Base-by-base conservation (phyloP, 2,113 vertebrate genomes). In the Pituophis catenifer region DNA sequence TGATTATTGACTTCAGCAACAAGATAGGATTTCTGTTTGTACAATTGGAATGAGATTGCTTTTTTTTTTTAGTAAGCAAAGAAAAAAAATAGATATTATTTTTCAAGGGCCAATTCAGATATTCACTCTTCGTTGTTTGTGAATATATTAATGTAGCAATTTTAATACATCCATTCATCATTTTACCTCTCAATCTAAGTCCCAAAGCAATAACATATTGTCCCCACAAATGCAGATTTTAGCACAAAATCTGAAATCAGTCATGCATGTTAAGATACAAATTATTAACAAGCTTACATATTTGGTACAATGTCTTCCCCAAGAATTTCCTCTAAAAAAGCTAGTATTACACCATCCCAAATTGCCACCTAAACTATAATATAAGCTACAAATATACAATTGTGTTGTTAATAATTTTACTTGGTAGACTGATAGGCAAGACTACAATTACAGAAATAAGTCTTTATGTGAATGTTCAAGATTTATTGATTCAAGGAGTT, bases 1-100 rank as follows among this genome's bases (percentile, higher is more conserved):
- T 93, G 38, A 91, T 86, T 59, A 19, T 44, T 91, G 21, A 70
- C 44, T 96, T 95, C 90, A 81, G 90, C 89, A 94, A 53, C 93
- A 8, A 24, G 88, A 86, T 1, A 93, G 94, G 95, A 90, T 0
- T 1, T 15, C 57, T 70, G 33, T 15, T 55, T 91, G 50, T 23
- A 54, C 12, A 52, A 62, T 75, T 26, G 91, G 54, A 92, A 6
- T 26, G 85, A 91, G 94, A 81, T 94, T 29, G 55, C n/a, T 0
- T 0, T 5, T 55, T 65, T 65, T 65, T 0, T 52, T 11, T 86
- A 93, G 52, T 89, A 52, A 88, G 24, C 26, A 9, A 93, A 5
- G 91, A 93, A 93, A 85, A 91, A n/a, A 50, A 94, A 19, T 89
- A 88, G 13, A 21, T 21, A 81, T 38, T 81, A 38, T 81, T 81